Percentiles rank a stretch among this genome's conserved stretches.
Evolutionary conservation across 2,113 vertebrate species (phyloP).

Genomic region (Hippocampus zosterae): DNA sequence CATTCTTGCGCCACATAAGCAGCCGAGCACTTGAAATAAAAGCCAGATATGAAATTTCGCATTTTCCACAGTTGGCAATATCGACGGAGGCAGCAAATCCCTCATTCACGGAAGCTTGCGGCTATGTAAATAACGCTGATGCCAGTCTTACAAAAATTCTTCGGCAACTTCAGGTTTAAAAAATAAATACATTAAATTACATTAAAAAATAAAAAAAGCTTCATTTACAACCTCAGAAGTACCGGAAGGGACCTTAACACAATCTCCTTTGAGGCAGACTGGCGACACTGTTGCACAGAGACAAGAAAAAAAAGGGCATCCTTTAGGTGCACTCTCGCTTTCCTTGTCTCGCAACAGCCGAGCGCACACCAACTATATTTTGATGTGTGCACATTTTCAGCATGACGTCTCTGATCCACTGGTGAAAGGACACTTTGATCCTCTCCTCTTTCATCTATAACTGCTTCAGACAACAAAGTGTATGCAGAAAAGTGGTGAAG

Average conservation of each 20-base stretch:
- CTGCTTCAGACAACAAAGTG: no score
- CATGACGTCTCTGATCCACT: no score
- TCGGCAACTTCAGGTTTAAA: conserved; percentile 42
- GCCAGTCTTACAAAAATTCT: conserved; percentile 44
- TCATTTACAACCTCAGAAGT: conserved; percentile 42
- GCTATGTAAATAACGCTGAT: conserved; percentile 44
- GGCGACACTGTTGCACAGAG: not conserved
- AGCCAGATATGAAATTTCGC: conserved; percentile 18
- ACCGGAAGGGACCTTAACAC: conserved; percentile 13
- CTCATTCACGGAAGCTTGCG: conserved; percentile 37
- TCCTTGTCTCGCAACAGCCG: conserved; percentile 28
- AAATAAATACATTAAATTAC: no score
- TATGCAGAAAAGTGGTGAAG: no score
- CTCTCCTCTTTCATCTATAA: no score
- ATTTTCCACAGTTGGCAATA: conserved; percentile 28
- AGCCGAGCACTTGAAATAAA: conserved; percentile 11
- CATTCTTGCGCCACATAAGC: conserved; percentile 4
- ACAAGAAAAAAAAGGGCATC: not conserved
- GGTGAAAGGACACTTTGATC: no score
- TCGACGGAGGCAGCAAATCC: conserved; percentile 16
- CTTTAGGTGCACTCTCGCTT: conserved; percentile 3
- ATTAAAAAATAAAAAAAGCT: conserved; percentile 16
- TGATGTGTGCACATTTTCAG: no score
- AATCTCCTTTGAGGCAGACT: conserved; percentile 9
- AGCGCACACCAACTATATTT: conserved; percentile 21